These are phyloP conservation scores for Sinella curviseta DNA, from an alignment of 1,140 invertebrate species.

Conservation along the genomic window DNA sequence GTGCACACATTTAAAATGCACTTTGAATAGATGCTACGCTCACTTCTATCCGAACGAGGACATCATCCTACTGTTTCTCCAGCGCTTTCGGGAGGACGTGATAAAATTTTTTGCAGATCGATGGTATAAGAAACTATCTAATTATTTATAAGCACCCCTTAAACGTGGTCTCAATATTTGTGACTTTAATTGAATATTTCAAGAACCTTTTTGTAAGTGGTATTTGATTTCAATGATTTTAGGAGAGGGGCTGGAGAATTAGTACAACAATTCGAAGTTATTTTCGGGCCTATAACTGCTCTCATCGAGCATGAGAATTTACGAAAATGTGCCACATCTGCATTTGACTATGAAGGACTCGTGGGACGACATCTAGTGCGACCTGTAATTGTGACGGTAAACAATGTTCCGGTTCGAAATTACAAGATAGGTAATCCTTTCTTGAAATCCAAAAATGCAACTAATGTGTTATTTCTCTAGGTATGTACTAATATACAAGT, in stretches of 20 bases:
- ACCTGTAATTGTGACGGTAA: background rate
- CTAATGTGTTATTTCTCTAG: too few species aligned
- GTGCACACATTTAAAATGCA: too few species aligned
- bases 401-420: background rate
- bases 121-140: too few species aligned
- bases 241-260: background rate
- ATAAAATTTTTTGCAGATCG: background rate
- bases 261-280: background rate
- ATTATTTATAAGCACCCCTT: too few species aligned
- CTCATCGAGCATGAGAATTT: background rate
- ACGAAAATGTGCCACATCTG: background rate
- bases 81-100: background rate
- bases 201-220: background rate
- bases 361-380: background rate
- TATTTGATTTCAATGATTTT: background rate
- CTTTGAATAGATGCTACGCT: too few species aligned
- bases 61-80: background rate
- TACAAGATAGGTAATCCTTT: too few species aligned
- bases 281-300: background rate
- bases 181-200: too few species aligned
- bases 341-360: background rate
- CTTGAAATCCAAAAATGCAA: too few species aligned
- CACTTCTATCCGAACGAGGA: slow-evolving; percentile 9
- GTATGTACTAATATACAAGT: too few species aligned
- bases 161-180: too few species aligned